Evolutionary conservation across 2,888 invertebrate genomes (phyloP).

Genomic region (Pheosia gnoma): DNA sequence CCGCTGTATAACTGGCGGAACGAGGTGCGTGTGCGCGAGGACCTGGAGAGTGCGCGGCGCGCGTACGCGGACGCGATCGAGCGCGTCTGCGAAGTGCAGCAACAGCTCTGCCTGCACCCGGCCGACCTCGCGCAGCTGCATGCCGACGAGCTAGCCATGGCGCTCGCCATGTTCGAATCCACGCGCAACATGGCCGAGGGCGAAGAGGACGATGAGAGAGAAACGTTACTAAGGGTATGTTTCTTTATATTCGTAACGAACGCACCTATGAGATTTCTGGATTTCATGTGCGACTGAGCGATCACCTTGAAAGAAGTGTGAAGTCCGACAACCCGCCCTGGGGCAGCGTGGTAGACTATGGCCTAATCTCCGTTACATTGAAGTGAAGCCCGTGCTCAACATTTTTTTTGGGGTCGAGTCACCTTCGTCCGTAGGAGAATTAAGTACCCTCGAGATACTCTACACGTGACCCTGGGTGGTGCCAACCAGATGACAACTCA

Average conservation of each 20-base stretch:
- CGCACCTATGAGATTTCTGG: no score
- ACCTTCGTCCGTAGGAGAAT: no score
- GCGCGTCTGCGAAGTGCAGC: conserved; percentile 20
- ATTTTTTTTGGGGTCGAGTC: no score
- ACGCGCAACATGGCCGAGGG: background rate
- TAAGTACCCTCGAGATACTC: no score
- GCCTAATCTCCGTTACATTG: no score
- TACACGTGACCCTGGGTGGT: no score
- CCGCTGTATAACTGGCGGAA: conserved; percentile 2
- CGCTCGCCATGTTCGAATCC: conserved; percentile 18
- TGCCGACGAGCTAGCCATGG: conserved; percentile 6
- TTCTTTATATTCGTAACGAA: background rate
- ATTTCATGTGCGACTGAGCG: no score
- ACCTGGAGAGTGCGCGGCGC: conserved; percentile 1
- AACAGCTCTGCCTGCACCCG: conserved; percentile 33
- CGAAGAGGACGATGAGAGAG: conserved; percentile 16
- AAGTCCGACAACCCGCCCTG: no score
- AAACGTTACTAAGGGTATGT: conserved; percentile 2
- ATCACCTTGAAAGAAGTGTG: no score
- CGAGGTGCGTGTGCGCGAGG: background rate
- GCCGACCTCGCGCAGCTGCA: conserved; percentile 17
- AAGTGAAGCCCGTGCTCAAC: no score
- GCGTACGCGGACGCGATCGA: conserved; percentile 2
- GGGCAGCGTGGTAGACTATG: no score
- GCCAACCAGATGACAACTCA: no score